Conservation (phyloP, 2,888 invertebrate genomes). For the Xestia sexstrigata region DNA sequence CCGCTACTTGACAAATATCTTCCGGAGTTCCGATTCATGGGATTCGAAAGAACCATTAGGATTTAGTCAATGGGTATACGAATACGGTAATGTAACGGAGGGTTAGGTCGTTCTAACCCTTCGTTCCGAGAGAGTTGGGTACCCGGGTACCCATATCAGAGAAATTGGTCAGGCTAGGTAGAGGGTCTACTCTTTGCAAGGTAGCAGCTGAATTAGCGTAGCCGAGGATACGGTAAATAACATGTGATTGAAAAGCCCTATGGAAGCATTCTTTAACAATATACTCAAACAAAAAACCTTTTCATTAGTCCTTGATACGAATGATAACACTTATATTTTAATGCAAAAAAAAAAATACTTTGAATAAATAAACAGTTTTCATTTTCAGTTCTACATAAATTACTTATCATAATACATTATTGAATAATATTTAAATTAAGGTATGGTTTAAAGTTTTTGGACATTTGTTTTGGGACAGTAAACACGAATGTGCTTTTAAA, state of each 20-base stretch:
- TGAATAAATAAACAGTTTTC: constrained; percentile 6
- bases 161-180: neutral
- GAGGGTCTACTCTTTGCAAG: too few relatives aligned
- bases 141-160: neutral
- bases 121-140: too few relatives aligned
- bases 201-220: neutral
- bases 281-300: neutral
- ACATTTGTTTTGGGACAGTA: constrained; percentile 17
- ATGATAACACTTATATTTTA: neutral
- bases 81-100: too few relatives aligned
- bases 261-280: too few relatives aligned
- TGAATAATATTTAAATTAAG: constrained; percentile 32
- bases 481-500: constrained; percentile 15
- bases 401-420: constrained; percentile 14
- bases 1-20: too few relatives aligned
- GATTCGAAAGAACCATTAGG: too few relatives aligned
- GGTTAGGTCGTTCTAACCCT: too few relatives aligned
- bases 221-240: too few relatives aligned
- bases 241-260: neutral
- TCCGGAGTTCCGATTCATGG: too few relatives aligned
- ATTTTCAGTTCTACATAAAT: constrained; percentile 31
- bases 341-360: neutral
- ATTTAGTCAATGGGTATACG: too few relatives aligned
- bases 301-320: neutral
- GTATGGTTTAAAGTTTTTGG: neutral